Base-by-base conservation (phyloP, 2,797 vertebrate genomes). In the Crocidura indochinensis region DNA sequence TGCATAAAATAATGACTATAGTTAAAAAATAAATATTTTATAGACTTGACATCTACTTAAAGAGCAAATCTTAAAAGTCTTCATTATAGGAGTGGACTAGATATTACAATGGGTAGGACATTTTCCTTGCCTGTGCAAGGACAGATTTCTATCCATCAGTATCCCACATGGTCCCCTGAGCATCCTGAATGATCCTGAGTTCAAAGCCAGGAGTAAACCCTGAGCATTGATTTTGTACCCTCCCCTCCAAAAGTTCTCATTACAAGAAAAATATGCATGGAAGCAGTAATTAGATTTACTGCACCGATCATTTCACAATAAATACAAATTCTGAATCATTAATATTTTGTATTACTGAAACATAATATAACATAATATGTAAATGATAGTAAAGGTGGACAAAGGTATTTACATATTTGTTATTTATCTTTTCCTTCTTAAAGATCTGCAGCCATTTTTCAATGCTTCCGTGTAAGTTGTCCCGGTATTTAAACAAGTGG, bases 401-500 rank as follows among this genome's bases (percentile, higher is more conserved):
- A 80, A 60, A 85, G 9, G 8, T n/a, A 12, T 24, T 29, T 47
- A 38, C 68, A 29, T 47, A 53, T 0, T 7, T 0, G 65, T 65
- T 71, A 15, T 19, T 82, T 26, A 72, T 8, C 1, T 31, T 8
- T 85, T 90, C n/a, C n/a, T 65, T 86, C 71, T 29, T 49, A 14
- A 75, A 29, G 47, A 8, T 11, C 22, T 53, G 10, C 20, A 73
- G 26, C 20, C 68, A 44, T 81, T 76, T 86, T 15, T 31, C n/a
- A n/a, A 76, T 68, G 29, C n/a, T 31, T 86, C 53, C 72, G 24
- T 3, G 17, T 15, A 74, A 71, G 1, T 46, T 24, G 14, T 67
- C 29, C 5, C 6, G 46, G 14, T 82, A 62, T n/a, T 83, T 79
- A 72, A 93, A 53, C 73, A 86, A 65, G 83, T 65, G 38, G 5